phyloP scores from a whole-genome alignment of 2,888 invertebrate genomes.

The Leucozona laternaria region DNA sequence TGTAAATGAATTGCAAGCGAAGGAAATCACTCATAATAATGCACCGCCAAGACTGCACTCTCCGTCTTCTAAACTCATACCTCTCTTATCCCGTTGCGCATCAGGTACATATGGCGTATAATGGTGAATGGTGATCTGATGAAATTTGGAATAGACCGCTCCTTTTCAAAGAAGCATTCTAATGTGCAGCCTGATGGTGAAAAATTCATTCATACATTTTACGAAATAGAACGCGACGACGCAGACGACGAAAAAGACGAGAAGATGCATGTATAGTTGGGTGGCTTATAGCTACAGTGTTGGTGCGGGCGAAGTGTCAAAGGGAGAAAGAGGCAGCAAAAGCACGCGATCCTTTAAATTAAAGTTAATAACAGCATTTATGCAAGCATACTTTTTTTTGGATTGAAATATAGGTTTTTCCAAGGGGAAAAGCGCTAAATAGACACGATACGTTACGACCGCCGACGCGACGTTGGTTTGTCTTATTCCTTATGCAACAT shows the following conservation, averaged over 20 bases:
- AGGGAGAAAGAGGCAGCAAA: not conserved
- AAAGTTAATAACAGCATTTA: not conserved
- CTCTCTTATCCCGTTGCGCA: not conserved
- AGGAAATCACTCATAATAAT: conserved; percentile 7
- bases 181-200: not conserved
- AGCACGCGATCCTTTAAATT: not conserved
- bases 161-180: not conserved
- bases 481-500: too few species aligned
- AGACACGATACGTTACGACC: too few species aligned
- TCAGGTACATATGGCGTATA: not conserved
- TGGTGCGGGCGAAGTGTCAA: not conserved
- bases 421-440: too few species aligned
- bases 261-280: not conserved
- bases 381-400: not conserved
- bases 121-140: not conserved
- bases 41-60: not conserved
- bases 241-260: not conserved
- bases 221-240: not conserved
- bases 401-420: too few species aligned
- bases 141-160: not conserved
- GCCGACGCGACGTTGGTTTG: too few species aligned
- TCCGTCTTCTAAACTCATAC: not conserved
- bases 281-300: not conserved
- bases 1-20: not conserved
- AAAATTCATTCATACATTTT: conserved; percentile 8